A percentile compares a stretch with the other conserved stretches of the same genome.
phyloP scores from a whole-genome alignment of 2,888 invertebrate species.

The Allophyes oxyacanthae region DNA sequence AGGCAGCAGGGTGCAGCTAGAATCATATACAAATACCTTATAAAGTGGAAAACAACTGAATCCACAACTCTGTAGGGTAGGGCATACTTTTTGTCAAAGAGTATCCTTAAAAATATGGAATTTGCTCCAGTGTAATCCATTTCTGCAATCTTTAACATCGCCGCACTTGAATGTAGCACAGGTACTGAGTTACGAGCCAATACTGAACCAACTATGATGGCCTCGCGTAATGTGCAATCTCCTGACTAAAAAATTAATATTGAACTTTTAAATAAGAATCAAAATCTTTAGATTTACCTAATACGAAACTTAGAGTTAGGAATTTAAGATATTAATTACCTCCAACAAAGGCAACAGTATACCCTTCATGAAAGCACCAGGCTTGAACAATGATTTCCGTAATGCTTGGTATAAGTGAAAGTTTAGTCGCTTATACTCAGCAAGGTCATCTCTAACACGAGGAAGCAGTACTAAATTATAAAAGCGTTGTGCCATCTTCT shows the following conservation, averaged over 20 bases:
- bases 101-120: conserved; percentile 97
- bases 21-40: conserved; percentile 92
- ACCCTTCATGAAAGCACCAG: conserved; percentile 99
- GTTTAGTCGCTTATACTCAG: conserved; percentile 98
- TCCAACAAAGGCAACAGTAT: conserved; percentile 92
- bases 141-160: conserved; percentile 98
- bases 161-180: conserved; percentile 98
- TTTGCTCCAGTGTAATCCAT: conserved; percentile 99
- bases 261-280: neutral
- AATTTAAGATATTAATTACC: conserved; percentile 64
- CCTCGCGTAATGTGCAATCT: conserved; percentile 98
- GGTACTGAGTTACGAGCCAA: conserved; percentile 97
- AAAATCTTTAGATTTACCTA: neutral
- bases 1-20: too few relatives aligned
- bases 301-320: too few relatives aligned
- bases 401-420: conserved; percentile 98
- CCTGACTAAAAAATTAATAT: conserved; percentile 90
- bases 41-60: conserved; percentile 97
- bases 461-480: conserved; percentile 98
- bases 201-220: conserved; percentile 98
- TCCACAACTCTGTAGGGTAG: conserved; percentile 98
- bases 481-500: conserved; percentile 98
- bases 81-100: conserved; percentile 99
- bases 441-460: conserved; percentile 97
- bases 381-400: conserved; percentile 97